Base-by-base conservation (phyloP, 2,888 invertebrate species). In the Himalopsyche tibetana region DNA sequence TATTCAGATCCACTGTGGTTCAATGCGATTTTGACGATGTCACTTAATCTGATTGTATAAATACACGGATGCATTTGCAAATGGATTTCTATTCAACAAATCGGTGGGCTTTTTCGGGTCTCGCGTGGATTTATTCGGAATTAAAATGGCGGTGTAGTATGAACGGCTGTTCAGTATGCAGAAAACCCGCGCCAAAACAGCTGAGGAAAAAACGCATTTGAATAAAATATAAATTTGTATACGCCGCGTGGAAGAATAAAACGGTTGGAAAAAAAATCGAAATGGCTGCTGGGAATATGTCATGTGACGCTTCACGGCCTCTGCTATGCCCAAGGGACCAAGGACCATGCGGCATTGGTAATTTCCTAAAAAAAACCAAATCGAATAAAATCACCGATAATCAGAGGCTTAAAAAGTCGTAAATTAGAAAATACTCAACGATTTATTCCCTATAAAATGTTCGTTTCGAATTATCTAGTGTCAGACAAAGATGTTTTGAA, bases 211-310 rank as follows among this genome's bases (percentile, higher is more conserved):
- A 85, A 83, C 85, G 84, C 87, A 87, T 87, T 87, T 87, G 85
- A 87, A 87, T 87, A 87, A 87, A 87, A 87, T 87, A 87, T 85
- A 84, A 85, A 87, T 87, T 87, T 87, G 87, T 87, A 87, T 84
- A 86, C 86, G 79, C 80, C 63, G 55, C 80, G 84, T 63, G 55
- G 84, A 56, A 84, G 84, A 84, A 84, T 74, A 80, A 84, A 80
- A 84, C 55, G 84, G 84, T 80, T 79, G 84, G 84, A 79, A 84
- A 84, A 69, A 83, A 84, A 63, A 63, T 63, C 63, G 63, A 63
- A 63, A 63, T 40, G 80, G 80, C n/a, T 19, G 80, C 42, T 40
- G 80, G 42, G 80, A 42, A 81, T 81, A 84, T 81, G 84, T 84
- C 84, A 84, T 63, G 84, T 63, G 84, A 81, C 42, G 84, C 42